Conservation (phyloP, 2,888 invertebrate species). For the Drosophila incognita region DNA sequence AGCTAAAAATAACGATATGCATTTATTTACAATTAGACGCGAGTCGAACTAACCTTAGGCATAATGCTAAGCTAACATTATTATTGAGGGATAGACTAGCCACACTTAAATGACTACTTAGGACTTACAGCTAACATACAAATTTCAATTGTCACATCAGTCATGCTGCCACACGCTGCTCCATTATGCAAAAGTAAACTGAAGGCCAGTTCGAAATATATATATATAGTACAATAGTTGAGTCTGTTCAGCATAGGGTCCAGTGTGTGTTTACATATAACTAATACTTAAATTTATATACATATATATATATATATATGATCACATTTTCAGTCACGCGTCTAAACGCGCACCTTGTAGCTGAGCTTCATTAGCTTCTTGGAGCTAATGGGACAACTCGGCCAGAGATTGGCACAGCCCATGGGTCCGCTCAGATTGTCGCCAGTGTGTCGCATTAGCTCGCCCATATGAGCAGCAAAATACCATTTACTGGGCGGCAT, state of each 20-base stretch:
- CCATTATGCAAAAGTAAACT: constrained; percentile 24
- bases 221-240: constrained; percentile 65
- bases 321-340: constrained; percentile 33
- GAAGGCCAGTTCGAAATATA: constrained; percentile 27
- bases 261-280: constrained; percentile 17
- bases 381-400: constrained; percentile 85
- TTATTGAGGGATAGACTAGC: constrained; percentile 73
- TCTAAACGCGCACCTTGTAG: constrained; percentile 82
- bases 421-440: constrained; percentile 84
- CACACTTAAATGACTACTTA: constrained; percentile 70
- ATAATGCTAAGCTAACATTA: constrained; percentile 48
- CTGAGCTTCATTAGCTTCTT: constrained; percentile 84
- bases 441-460: constrained; percentile 83
- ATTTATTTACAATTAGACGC: constrained; percentile 63
- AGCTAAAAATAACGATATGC: constrained; percentile 44
- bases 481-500: constrained; percentile 85
- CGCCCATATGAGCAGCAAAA: constrained; percentile 85
- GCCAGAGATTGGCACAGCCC: constrained; percentile 85
- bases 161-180: constrained; percentile 48
- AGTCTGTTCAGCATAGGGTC: constrained; percentile 22
- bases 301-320: not conserved
- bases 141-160: constrained; percentile 69
- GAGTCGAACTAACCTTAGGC: constrained; percentile 54
- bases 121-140: constrained; percentile 61
- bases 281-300: constrained; percentile 40